Percentiles rank a stretch among this genome's conserved stretches.
Evolutionary conservation across 2,888 invertebrate species (phyloP).

Genomic region (Smittia aterrima): DNA sequence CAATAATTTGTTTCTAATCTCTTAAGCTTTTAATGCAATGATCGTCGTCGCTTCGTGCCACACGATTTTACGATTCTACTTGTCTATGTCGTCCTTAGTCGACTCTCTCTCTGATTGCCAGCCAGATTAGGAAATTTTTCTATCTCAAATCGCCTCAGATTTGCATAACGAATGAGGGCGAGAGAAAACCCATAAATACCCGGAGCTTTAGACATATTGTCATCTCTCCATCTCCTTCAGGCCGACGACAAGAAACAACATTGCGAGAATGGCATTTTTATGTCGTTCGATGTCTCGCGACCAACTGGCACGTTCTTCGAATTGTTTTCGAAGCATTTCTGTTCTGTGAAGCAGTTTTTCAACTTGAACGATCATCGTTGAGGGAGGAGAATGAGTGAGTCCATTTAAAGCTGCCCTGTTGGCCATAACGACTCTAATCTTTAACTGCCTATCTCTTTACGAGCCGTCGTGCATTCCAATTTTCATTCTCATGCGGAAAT

Average conservation of each 20-base stretch:
- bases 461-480: constrained; percentile 9
- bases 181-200: constrained; percentile 27
- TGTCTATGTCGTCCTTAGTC: neutral
- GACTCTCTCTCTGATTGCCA: neutral
- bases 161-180: constrained; percentile 33
- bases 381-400: neutral
- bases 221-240: constrained; percentile 4
- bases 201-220: constrained; percentile 16
- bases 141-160: constrained; percentile 30
- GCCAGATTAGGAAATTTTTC: constrained; percentile 20
- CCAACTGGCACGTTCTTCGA: neutral
- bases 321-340: constrained; percentile 14
- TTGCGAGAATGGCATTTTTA: neutral
- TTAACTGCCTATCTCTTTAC: constrained; percentile 20
- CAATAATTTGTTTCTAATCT: constrained; percentile 39
- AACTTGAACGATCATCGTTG: neutral
- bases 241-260: neutral
- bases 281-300: neutral
- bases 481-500: constrained; percentile 32
- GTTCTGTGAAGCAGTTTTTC: neutral
- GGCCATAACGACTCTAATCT: constrained; percentile 15
- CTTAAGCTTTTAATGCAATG: constrained; percentile 42
- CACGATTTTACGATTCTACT: neutral
- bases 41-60: constrained; percentile 17
- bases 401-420: constrained; percentile 25